Evolutionary conservation across 2,113 vertebrate genomes (phyloP), one percentile per base, ranked within the genome.

Genomic region (Sialia sialis): DNA sequence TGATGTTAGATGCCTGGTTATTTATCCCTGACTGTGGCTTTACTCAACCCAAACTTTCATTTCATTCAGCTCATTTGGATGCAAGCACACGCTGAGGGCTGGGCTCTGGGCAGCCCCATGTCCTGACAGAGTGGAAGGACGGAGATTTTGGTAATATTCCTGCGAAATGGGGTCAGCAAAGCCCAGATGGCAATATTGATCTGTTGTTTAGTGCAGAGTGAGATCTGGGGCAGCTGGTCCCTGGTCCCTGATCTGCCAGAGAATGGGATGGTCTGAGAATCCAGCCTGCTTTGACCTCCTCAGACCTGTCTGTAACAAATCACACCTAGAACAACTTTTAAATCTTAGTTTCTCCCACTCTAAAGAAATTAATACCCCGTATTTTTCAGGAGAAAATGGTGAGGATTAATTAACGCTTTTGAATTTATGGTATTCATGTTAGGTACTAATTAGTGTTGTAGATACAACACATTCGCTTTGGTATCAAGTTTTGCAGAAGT

Each of bases 1-100:
- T 89, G 25, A 15, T 81, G 81, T 84, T 92, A 51, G 21, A 8
- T 84, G 38, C 16, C n/a, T 58, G 36, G 6, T 58, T 54, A 18
- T 58, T 88, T 68, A 19, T 77, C 32, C 20, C 51, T 70, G 55
- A 5, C 11, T 84, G 1, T 62, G 23, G 5, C 38, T 43, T 6
- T 39, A 27, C 23, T 84, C 58, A 43, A 36, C 49, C 17, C 46
- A 46, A 63, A 63, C 36, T 11, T 81, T 4, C 32, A 20, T 46
- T 74, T 70, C 0, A 0, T 77, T 87, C 32, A 29, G 32, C 20
- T 52, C 41, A n/a, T 39, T 59, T 70, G 64, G 43, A 43, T 0
- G 0, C 11, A 54, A 74, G 26, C 21, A 21, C 23, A 5, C 0
- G 0, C 4, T 14, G 52, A 63, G 26, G 2, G 15, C 14, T 70